These are phyloP conservation scores for Himalopsyche anomala DNA, from an alignment of 2,888 invertebrate genomes.

Conservation along the genomic window DNA sequence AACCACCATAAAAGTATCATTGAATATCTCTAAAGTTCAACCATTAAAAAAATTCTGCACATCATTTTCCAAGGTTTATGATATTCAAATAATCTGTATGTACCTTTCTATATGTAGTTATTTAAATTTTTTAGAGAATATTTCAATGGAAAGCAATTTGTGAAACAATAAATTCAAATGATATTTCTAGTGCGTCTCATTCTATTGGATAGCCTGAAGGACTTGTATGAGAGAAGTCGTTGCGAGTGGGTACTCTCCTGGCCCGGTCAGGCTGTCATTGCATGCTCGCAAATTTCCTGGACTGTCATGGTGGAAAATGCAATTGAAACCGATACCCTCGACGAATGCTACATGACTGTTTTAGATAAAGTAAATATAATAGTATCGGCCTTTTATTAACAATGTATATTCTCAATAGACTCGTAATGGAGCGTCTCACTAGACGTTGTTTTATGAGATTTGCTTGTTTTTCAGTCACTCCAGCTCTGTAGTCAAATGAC, in stretches of 20 bases:
- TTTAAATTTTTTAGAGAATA: no score
- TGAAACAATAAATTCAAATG: not conserved
- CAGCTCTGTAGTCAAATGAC: no score
- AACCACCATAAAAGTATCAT: no score
- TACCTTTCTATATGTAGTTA: no score
- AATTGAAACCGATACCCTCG: constrained; percentile 75
- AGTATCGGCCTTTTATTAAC: not conserved
- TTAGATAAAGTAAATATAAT: constrained; percentile 74
- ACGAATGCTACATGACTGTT: constrained; percentile 75
- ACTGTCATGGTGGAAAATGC: constrained; percentile 83
- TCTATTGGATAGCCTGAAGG: constrained; percentile 69
- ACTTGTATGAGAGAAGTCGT: constrained; percentile 68
- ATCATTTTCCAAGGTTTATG: no score
- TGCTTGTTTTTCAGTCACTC: no score
- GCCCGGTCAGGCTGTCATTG: constrained; percentile 89
- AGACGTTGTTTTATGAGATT: no score
- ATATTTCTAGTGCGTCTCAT: constrained; percentile 72
- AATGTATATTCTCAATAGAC: not conserved
- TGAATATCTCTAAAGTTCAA: no score
- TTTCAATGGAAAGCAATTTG: no score
- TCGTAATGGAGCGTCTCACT: no score
- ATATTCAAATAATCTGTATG: no score
- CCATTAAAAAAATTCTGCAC: no score
- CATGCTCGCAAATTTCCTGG: constrained; percentile 86
- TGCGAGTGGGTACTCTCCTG: constrained; percentile 84